Base-by-base conservation (phyloP, 2,113 vertebrate genomes). In the Sebastes fasciatus region DNA sequence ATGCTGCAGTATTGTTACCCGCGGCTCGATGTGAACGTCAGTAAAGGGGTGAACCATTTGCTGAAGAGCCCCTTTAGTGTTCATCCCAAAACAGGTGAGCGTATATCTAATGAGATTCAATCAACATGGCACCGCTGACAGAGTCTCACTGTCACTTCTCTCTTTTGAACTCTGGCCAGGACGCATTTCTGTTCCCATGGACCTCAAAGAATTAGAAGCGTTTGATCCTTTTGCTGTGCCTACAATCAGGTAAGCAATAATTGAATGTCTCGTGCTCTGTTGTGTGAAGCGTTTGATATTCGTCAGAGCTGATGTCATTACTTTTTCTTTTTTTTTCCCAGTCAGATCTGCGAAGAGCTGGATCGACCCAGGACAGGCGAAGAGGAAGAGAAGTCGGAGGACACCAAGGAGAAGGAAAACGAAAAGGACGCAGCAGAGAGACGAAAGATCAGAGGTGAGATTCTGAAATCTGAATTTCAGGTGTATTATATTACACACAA, bases 1-100 rank as follows among this genome's bases (percentile, higher is more conserved):
- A 98, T 98, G 97, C 94, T 99, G 79, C 98, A 99, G 89, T 98
- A 96, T 91, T 99, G 97, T 93, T 99, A 98, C 91, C 98, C 98
- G 2, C 96, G 98, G 4, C 96, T 99, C 1, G 98, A 99, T 75
- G 92, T 97, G 51, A 98, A 98, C 1, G 98, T 99, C 94, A 99
- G 98, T 91, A 99, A 98, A 94, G 97, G 98, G 2, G 86, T 99
- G 1, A 98, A 97, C 85, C 98, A 99, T 77, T 94, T 99, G 83
- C 94, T 99, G 81, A 99, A 99, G 92, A 99, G 98, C 87, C 98
- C 98, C 6, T 99, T 99, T 88, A 99, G 97, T 9, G 97, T 99
- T 21, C 98, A 99, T 86, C 98, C 98, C 57, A 99, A 99, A 93
- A 99, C 98, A 63, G 97, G 97, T 97, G 43, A 87, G 68, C 17